Evolutionary conservation across 1,140 invertebrate genomes (phyloP).

Genomic region (Venustaconcha ellipsiformis): DNA sequence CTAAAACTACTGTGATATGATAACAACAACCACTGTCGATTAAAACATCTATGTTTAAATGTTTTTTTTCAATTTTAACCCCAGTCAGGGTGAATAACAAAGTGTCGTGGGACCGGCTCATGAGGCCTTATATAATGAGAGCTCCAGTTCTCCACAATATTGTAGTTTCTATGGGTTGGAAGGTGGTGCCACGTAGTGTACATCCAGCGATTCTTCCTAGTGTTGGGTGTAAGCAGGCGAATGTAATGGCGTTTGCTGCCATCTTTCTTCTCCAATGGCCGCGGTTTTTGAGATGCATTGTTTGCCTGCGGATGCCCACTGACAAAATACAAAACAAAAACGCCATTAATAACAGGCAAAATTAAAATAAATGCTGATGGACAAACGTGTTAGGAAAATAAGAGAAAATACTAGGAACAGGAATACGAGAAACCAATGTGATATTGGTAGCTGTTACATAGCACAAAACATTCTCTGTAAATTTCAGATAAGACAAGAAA

Average conservation of each 20-base stretch:
- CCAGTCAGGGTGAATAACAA: conserved; percentile 62
- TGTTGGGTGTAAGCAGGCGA: conserved; percentile 46
- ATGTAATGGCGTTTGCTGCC: conserved; percentile 35
- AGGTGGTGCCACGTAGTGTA: conserved; percentile 64
- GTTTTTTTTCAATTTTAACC: conserved; percentile 29
- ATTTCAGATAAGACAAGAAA: no score
- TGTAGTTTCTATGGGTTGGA: conserved; percentile 46
- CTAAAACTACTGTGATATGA: no score
- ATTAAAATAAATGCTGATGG: not conserved
- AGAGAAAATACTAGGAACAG: not conserved
- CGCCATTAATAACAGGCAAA: not conserved
- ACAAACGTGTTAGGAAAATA: not conserved
- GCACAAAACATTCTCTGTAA: no score
- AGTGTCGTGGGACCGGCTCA: conserved; percentile 48
- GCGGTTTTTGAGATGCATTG: not conserved
- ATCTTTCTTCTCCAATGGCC: conserved; percentile 10
- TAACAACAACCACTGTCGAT: no score
- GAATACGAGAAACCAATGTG: no score
- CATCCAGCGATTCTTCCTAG: conserved; percentile 56
- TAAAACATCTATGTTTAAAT: no score
- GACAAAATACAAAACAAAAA: not conserved
- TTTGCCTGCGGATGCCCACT: not conserved
- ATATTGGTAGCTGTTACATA: no score
- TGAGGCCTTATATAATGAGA: conserved; percentile 54
- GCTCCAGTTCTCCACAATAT: conserved; percentile 53